Base-by-base conservation (phyloP, 2,113 vertebrate species). In the Apistogramma diplotaenia region DNA sequence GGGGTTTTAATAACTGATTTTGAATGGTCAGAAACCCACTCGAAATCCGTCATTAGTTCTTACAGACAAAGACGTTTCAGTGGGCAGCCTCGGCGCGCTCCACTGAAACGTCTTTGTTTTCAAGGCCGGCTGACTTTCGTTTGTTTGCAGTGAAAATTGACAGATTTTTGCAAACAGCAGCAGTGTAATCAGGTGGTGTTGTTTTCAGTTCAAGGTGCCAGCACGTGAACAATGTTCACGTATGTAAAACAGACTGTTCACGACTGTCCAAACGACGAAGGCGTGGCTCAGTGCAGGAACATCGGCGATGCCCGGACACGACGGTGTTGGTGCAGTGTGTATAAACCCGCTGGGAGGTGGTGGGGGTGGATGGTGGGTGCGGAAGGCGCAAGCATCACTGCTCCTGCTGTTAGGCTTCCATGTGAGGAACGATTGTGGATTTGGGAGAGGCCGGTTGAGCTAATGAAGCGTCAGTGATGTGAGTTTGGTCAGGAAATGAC, bases 1-100 rank as follows among this genome's bases (percentile, higher is more conserved):
- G 33, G 27, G 56, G 21, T 61, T 80, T 59, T 75, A 62, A 75
- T 62, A 76, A 35, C 16, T 59, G 31, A 40, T 56, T 59, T 7
- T 59, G 43, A 73, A 82, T 27, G 23, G 27, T 51, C 23, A 27
- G 33, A 0, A 4, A 3, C 25, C 10, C 25, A 5, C 43, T 46
- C 37, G 27, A 6, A 27, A 11, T 18, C 61, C 2, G 8, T 23
- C 46, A 65, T 65, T 46, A 23, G 27, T 65, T 65, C 27, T 65
- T 11, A 65, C 43, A 65, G 61, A 27, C 61, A 27, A 46, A 46
- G 0, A 65, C 21, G 10, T 23, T 46, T 65, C 0, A 46, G 21
- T 2, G 61, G 21, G 43, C 61, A 18, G 37, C 61, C 61, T 18
- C 35, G 0, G 21, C 21, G 61, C 21, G 0, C 1, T 67, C 61